phyloP scores from a whole-genome alignment of 2,113 vertebrate species.

The Calonectris borealis region DNA sequence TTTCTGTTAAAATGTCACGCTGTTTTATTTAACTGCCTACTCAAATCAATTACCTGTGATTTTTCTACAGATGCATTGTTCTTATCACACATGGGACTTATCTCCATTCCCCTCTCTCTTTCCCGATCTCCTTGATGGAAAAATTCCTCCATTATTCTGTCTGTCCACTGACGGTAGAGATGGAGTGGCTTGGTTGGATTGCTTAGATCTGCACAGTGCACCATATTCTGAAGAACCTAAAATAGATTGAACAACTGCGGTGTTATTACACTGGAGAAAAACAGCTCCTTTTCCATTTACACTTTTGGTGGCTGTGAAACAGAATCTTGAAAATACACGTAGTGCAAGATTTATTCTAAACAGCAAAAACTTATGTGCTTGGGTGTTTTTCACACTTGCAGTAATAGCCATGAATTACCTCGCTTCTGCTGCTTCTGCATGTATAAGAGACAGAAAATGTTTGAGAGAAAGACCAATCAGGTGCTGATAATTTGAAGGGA shows the following conservation, averaged over 20 bases:
- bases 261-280: slow-evolving; percentile 22
- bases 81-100: slow-evolving; percentile 99
- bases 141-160: slow-evolving; percentile 99
- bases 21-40: neutral
- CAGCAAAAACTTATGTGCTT: neutral
- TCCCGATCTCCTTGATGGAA: slow-evolving; percentile 96
- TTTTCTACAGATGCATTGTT: slow-evolving; percentile 98
- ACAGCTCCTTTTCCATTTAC: slow-evolving; percentile 32
- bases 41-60: slow-evolving; percentile 84
- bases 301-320: slow-evolving; percentile 29
- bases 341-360: slow-evolving; percentile 51
- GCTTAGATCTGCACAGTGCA: slow-evolving; percentile 97
- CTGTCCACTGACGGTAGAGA: slow-evolving; percentile 96
- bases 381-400: slow-evolving; percentile 32
- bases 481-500: neutral
- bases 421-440: neutral
- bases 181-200: slow-evolving; percentile 97
- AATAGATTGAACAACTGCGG: slow-evolving; percentile 11
- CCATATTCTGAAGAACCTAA: slow-evolving; percentile 99
- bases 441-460: neutral
- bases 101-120: slow-evolving; percentile 97
- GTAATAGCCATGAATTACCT: slow-evolving; percentile 44
- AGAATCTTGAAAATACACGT: slow-evolving; percentile 33
- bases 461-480: neutral
- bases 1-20: neutral